Percentiles rank a stretch among this genome's conserved stretches.
These are phyloP conservation scores for Smutsia gigantea DNA, from an alignment of 2,797 vertebrate species.

Conservation along the genomic window DNA sequence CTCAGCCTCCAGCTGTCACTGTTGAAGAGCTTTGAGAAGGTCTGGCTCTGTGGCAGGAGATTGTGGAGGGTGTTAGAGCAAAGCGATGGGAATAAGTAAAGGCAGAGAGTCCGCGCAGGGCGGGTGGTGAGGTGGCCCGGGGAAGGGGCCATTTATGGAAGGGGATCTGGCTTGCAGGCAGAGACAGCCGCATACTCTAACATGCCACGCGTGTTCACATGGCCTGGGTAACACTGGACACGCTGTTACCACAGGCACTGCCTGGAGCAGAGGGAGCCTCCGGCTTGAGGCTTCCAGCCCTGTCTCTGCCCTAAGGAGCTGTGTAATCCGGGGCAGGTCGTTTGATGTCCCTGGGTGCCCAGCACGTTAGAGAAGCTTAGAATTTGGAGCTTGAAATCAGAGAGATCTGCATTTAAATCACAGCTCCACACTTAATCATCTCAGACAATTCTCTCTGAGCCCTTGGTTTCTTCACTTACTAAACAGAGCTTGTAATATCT, in stretches of 20 bases:
- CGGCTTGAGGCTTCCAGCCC: neutral
- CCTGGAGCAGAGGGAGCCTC: neutral
- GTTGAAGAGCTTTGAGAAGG: neutral
- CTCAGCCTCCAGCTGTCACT: neutral
- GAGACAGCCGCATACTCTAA: neutral
- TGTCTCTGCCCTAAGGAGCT: neutral
- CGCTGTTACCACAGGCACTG: neutral
- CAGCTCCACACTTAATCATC: neutral
- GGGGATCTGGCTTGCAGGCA: neutral
- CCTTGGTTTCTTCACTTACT: conserved; percentile 42
- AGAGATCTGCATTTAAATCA: neutral
- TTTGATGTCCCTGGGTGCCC: neutral
- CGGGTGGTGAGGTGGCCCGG: neutral
- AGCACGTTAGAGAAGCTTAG: neutral
- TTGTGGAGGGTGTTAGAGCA: neutral
- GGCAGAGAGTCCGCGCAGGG: neutral
- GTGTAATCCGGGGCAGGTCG: neutral
- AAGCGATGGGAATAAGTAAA: neutral
- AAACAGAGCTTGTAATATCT: neutral
- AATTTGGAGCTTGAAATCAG: neutral
- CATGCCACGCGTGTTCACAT: neutral
- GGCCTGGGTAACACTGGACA: neutral
- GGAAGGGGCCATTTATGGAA: neutral
- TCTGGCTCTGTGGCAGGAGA: neutral
- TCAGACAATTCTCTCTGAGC: neutral